A percentile compares a stretch with the other conserved stretches of the same genome.
Conservation (phyloP, 2,888 invertebrate genomes). For the Tholera decimalis region DNA sequence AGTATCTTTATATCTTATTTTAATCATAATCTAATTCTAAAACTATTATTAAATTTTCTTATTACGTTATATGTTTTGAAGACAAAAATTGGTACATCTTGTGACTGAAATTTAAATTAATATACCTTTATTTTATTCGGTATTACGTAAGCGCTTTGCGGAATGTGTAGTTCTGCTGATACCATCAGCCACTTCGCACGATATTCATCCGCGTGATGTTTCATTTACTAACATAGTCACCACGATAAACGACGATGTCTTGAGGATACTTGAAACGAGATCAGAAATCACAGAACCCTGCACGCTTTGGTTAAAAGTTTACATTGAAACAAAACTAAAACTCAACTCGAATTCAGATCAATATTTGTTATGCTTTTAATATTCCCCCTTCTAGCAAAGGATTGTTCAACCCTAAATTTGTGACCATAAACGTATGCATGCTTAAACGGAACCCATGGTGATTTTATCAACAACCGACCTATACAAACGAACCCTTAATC, state of each 20-base stretch:
- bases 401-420: background rate
- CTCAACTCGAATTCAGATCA: slow-evolving; percentile 1
- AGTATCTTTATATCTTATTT: background rate
- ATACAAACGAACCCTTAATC: slow-evolving; percentile 37
- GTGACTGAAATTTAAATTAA: background rate
- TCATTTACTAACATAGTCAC: slow-evolving; percentile 16
- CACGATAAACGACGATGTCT: slow-evolving; percentile 11
- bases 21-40: background rate
- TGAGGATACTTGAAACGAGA: slow-evolving; percentile 6
- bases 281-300: slow-evolving; percentile 1
- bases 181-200: background rate
- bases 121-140: too few species aligned
- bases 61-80: too few species aligned
- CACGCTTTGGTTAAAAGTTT: background rate
- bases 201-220: slow-evolving; percentile 15
- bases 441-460: slow-evolving; percentile 9
- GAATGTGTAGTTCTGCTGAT: slow-evolving; percentile 11
- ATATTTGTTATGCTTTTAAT: slow-evolving; percentile 22
- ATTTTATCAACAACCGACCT: slow-evolving; percentile 16
- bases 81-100: background rate
- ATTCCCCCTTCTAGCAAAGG: slow-evolving; percentile 4
- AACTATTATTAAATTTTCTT: background rate
- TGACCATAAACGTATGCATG: slow-evolving; percentile 8
- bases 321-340: slow-evolving; percentile 11
- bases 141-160: background rate